phyloP scores from a whole-genome alignment of 2,888 invertebrate genomes.

The Tillus elongatus region DNA sequence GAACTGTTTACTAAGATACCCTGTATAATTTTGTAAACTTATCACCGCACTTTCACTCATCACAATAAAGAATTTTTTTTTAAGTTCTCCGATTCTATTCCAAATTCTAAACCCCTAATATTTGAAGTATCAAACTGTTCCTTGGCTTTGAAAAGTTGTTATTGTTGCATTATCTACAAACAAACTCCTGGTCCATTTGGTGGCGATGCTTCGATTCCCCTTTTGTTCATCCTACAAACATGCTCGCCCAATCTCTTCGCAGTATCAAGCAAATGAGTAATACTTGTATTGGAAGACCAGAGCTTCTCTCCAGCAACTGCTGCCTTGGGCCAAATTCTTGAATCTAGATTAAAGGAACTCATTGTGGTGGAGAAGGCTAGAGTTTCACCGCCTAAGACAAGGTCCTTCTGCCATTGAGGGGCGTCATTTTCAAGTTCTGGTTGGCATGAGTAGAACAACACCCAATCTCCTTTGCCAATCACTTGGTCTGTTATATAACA shows the following conservation, averaged over 20 bases:
- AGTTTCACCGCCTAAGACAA: neutral
- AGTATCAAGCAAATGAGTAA: neutral
- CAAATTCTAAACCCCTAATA: no score
- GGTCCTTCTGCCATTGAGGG: neutral
- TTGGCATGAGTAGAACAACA: neutral
- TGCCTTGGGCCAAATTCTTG: neutral
- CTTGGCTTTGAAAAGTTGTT: no score
- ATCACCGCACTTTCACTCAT: no score
- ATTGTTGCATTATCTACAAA: no score
- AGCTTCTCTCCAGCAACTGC: neutral
- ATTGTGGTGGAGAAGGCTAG: neutral
- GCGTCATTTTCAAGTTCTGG: neutral
- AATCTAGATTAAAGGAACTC: neutral
- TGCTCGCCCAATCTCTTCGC: neutral
- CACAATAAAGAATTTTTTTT: no score
- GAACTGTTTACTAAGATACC: no score
- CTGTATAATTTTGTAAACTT: no score
- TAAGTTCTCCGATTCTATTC: no score
- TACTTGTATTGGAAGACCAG: neutral
- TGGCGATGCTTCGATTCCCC: neutral
- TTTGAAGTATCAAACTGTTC: no score
- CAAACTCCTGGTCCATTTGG: neutral
- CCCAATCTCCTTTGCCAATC: neutral
- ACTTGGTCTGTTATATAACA: neutral
- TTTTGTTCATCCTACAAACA: slow-evolving; percentile 1